These are phyloP conservation scores for Poeciliopsis retropinna DNA, from an alignment of 2,113 vertebrate species.

Conservation along the genomic window DNA sequence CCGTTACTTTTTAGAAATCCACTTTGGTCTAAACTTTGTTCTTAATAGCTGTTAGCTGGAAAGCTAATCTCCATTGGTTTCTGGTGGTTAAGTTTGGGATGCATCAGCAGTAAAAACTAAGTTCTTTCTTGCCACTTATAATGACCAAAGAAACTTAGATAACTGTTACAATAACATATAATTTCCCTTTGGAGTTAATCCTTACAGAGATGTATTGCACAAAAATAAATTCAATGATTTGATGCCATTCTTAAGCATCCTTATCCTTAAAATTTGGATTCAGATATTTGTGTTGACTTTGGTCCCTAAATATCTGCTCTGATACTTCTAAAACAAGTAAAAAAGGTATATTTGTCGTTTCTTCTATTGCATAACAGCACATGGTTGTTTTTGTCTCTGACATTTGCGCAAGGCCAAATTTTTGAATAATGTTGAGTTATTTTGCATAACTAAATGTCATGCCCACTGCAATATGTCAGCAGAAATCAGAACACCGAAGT, in stretches of 20 bases:
- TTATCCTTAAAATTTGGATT: neutral
- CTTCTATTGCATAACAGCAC: conserved; percentile 56
- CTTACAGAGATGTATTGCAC: too few species aligned
- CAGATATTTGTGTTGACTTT: conserved; percentile 10
- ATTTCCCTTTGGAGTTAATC: too few species aligned
- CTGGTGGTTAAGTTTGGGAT: too few species aligned
- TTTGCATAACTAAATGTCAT: conserved; percentile 82
- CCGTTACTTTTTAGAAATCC: neutral
- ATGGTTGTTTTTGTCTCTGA: conserved; percentile 64
- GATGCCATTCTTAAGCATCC: neutral
- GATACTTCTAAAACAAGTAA: conserved; percentile 1
- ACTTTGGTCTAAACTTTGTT: neutral
- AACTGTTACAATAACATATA: too few species aligned
- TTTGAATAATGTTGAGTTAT: conserved; percentile 71
- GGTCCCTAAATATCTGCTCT: conserved; percentile 20
- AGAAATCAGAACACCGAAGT: conserved; percentile 33
- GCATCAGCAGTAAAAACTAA: too few species aligned
- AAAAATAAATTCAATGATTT: neutral
- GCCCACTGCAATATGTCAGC: conserved; percentile 57
- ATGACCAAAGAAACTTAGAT: too few species aligned
- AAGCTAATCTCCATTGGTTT: too few species aligned
- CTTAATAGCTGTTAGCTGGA: neutral
- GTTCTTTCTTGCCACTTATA: too few species aligned
- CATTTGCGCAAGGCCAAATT: conserved; percentile 76
- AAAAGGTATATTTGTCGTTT: conserved; percentile 35